phyloP scores from a whole-genome alignment of 2,113 vertebrate species.

The Triplophysa siluroides region DNA sequence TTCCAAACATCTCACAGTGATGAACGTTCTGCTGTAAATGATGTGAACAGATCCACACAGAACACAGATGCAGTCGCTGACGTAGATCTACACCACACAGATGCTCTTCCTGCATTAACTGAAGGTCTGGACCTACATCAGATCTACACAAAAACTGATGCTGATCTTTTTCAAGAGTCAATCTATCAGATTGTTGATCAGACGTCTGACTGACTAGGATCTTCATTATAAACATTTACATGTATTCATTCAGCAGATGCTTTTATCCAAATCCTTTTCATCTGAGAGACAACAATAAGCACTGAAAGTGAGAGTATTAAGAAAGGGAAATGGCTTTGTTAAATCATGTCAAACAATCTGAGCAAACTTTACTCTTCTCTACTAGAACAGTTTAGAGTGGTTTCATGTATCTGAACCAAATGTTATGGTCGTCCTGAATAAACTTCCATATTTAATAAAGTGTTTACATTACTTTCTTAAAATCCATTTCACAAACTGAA shows the following conservation, averaged over 20 bases:
- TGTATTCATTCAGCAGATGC: too few species aligned
- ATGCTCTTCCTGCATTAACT: background rate
- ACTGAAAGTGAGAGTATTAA: too few species aligned
- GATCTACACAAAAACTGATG: background rate
- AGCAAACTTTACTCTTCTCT: too few species aligned
- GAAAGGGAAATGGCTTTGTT: too few species aligned
- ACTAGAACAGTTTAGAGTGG: background rate
- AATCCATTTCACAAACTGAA: background rate
- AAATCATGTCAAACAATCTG: too few species aligned
- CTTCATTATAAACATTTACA: background rate
- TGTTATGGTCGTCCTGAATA: too few species aligned
- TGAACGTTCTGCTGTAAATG: background rate
- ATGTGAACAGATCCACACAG: background rate
- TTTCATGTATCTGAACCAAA: background rate
- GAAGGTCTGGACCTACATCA: background rate
- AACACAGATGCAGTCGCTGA: background rate
- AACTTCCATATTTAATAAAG: too few species aligned
- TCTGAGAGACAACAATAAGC: too few species aligned
- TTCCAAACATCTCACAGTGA: background rate
- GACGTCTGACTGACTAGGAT: background rate
- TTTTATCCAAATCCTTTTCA: too few species aligned
- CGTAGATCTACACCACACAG: background rate
- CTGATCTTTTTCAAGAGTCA: background rate
- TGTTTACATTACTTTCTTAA: too few species aligned
- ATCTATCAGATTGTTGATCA: slow-evolving; percentile 15